A percentile compares a stretch with the other conserved stretches of the same genome.
These are phyloP conservation scores for Fragum fragum DNA, from an alignment of 2,888 invertebrate genomes.

Conservation along the genomic window DNA sequence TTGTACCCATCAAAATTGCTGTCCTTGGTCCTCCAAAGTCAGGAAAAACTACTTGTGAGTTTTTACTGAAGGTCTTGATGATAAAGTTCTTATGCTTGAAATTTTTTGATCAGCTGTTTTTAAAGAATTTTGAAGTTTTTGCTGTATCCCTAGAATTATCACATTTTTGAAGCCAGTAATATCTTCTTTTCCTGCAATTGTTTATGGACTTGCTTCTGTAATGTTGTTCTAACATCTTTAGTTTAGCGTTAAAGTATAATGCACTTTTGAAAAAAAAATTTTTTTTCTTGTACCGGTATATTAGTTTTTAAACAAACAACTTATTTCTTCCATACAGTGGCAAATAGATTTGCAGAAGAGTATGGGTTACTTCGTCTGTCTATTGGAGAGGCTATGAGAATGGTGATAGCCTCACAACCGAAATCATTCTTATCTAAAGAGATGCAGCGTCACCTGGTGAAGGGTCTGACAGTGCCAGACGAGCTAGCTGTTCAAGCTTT, in stretches of 20 bases:
- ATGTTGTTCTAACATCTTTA: too few relatives aligned
- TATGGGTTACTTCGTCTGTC: constrained; percentile 86
- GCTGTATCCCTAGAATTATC: too few relatives aligned
- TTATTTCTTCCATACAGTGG: constrained; percentile 84
- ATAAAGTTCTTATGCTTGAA: too few relatives aligned
- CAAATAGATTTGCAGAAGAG: constrained; percentile 85
- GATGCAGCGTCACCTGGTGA: constrained; percentile 80
- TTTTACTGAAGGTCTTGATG: constrained; percentile 8
- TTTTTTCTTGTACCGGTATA: too few relatives aligned
- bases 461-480: constrained; percentile 84
- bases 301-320: too few relatives aligned
- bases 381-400: constrained; percentile 85
- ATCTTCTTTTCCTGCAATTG: too few relatives aligned
- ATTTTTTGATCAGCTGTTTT: too few relatives aligned
- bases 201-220: too few relatives aligned
- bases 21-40: constrained; percentile 87
- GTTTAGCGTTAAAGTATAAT: too few relatives aligned
- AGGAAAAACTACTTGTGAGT: constrained; percentile 86
- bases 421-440: constrained; percentile 80
- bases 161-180: too few relatives aligned
- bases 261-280: too few relatives aligned
- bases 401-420: constrained; percentile 82
- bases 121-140: too few relatives aligned
- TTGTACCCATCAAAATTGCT: constrained; percentile 86
- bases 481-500: constrained; percentile 85